A percentile compares a stretch with the other conserved stretches of the same genome.
phyloP scores from a whole-genome alignment of 2,888 invertebrate genomes.

The Encarsia formosa region DNA sequence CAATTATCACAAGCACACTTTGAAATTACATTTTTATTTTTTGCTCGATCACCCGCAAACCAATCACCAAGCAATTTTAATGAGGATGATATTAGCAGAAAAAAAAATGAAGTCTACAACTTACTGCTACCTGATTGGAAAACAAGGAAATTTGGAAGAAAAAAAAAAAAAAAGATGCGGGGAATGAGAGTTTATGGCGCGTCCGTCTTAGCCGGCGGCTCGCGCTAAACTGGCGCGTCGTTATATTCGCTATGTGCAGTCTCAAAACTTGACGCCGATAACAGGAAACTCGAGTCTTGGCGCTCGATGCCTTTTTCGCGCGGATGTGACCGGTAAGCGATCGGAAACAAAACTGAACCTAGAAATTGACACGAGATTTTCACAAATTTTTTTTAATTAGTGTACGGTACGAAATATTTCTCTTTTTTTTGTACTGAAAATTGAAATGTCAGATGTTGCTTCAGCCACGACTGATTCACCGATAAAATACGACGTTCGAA shows the following conservation, averaged over 20 bases:
- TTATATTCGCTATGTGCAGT: neutral
- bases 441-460: too few species aligned
- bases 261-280: neutral
- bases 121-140: neutral
- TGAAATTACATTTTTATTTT: too few species aligned
- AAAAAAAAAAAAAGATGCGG: neutral
- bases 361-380: neutral
- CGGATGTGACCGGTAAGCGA: neutral
- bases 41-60: too few species aligned
- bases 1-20: too few species aligned
- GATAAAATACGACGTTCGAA: too few species aligned
- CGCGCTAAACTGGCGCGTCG: slow-evolving; percentile 22
- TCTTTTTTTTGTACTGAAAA: too few species aligned
- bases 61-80: neutral
- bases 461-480: too few species aligned
- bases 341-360: neutral
- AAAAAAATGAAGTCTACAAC: neutral
- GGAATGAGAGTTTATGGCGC: slow-evolving; percentile 1
- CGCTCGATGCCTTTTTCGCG: too few species aligned
- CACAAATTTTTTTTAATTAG: too few species aligned
- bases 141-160: neutral
- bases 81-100: neutral
- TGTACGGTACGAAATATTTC: too few species aligned
- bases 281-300: neutral
- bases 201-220: slow-evolving; percentile 24